Evolutionary conservation across 2,797 vertebrate species (phyloP).

Genomic region (Ctenopoma multispine): DNA sequence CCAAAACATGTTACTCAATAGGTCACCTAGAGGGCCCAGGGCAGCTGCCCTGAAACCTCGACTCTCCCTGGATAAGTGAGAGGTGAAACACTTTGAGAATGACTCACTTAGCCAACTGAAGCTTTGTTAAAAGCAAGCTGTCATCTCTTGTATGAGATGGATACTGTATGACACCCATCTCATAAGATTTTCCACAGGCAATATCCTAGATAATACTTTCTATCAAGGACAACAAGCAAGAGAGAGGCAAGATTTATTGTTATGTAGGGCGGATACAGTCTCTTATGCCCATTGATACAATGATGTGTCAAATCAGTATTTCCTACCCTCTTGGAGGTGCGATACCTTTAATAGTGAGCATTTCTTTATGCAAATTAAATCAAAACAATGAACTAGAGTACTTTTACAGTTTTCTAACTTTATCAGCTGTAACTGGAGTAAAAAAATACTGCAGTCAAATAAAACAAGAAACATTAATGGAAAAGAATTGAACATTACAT

Average conservation of each 20-base stretch:
- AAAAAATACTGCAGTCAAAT: background rate
- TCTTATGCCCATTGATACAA: background rate
- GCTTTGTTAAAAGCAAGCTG: constrained; percentile 58
- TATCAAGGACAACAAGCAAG: constrained; percentile 31
- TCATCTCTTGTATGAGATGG: constrained; percentile 49
- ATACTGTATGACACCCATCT: constrained; percentile 58
- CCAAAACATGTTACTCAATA: constrained; percentile 33
- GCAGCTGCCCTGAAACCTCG: constrained; percentile 53
- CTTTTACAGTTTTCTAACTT: background rate
- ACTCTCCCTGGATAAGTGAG: constrained; percentile 36
- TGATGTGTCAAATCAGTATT: background rate
- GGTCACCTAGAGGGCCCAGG: constrained; percentile 49
- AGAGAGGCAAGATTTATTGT: constrained; percentile 1
- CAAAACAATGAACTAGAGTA: background rate
- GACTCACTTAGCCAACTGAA: constrained; percentile 58
- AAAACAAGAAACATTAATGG: background rate
- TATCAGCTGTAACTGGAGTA: constrained; percentile 1
- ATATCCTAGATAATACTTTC: constrained; percentile 37
- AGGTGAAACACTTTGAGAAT: constrained; percentile 59
- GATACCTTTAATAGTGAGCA: background rate
- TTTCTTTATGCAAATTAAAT: background rate
- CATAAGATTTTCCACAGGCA: constrained; percentile 44
- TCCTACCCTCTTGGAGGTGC: constrained; percentile 10
- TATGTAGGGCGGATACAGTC: background rate
- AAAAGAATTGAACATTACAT: background rate